Evolutionary conservation across 2,113 vertebrate species (phyloP), one percentile per base, ranked within the genome.

Genomic region (Phoxinus phoxinus): DNA sequence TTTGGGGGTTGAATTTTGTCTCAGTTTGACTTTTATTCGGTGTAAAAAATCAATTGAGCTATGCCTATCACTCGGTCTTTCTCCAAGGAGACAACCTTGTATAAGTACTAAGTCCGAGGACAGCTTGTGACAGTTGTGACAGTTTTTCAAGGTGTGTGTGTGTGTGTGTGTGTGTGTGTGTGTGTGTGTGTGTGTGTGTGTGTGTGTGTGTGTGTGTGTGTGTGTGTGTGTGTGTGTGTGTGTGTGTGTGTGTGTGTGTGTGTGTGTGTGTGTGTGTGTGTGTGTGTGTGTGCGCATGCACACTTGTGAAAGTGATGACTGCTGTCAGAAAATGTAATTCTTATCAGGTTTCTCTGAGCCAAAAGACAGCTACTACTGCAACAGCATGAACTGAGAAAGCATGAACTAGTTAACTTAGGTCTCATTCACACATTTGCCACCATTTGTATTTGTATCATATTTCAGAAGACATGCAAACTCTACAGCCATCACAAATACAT

Each of bases 111-210:
- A 80, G n/a, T 58, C 63, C 3, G 12, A 67, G 53, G 77, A 81
- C 85, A 76, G 81, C 32, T 53, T 37, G 48, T 86, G 75, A 86
- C 74, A 71, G 63, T 4, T 56, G 48, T 83, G 81, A 83, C 81
- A 83, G 71, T 21, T 76, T 76, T 76, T 51, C 44, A 37, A 63
- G 6, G n/a, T n/a, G n/a, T n/a, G n/a, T 32, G 58, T 53, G 30
- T 86, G 63, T 74, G 37, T 17, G 17, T 53, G 12, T 73, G 44
- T 48, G 46, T 71, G 51, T 82, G 63, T 23, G 30, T 51, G 78
- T 61, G 23, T 61, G 58, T n/a, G 58, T 21, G 19, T 56, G 53
- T 56, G 53, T 48, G 73, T 53, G 37, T 73, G 69, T 25, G 25
- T 58, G 81, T 10, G 67, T 67, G 63, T 21, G 32, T 17, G 4